Conservation (phyloP, 37 sponge, comb jelly and placozoan species). For the Chondrilla cf. caribensis region DNA sequence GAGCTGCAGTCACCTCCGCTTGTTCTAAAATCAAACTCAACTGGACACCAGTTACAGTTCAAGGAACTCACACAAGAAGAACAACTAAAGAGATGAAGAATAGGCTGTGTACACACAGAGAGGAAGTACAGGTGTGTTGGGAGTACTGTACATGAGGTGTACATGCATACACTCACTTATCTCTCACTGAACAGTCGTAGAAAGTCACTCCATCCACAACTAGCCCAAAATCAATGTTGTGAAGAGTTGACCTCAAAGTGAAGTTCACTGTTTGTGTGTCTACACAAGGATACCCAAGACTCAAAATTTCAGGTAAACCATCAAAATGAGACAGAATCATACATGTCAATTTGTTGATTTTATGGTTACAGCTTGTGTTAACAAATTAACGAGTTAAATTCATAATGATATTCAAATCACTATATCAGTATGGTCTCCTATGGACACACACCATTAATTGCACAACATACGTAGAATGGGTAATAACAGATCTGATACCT, state of each 20-base stretch:
- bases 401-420: too few species aligned
- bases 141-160: too few species aligned
- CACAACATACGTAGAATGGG: too few species aligned
- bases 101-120: background rate
- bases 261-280: background rate
- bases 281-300: too few species aligned
- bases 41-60: conserved; percentile 23
- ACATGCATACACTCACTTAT: background rate
- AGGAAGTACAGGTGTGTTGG: background rate
- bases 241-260: background rate
- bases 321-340: too few species aligned
- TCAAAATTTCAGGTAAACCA: too few species aligned
- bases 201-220: conserved; percentile 4
- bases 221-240: background rate
- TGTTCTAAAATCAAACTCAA: conserved; percentile 14
- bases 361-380: too few species aligned
- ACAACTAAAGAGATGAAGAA: background rate
- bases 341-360: too few species aligned
- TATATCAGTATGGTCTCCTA: too few species aligned
- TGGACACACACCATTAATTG: too few species aligned
- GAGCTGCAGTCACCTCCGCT: conserved; percentile 11
- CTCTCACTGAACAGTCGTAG: conserved; percentile 3
- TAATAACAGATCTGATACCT: too few species aligned
- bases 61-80: conserved; percentile 6
- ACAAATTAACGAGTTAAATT: too few species aligned